Conservation (phyloP, 2,113 vertebrate genomes). For the Piliocolobus tephrosceles region DNA sequence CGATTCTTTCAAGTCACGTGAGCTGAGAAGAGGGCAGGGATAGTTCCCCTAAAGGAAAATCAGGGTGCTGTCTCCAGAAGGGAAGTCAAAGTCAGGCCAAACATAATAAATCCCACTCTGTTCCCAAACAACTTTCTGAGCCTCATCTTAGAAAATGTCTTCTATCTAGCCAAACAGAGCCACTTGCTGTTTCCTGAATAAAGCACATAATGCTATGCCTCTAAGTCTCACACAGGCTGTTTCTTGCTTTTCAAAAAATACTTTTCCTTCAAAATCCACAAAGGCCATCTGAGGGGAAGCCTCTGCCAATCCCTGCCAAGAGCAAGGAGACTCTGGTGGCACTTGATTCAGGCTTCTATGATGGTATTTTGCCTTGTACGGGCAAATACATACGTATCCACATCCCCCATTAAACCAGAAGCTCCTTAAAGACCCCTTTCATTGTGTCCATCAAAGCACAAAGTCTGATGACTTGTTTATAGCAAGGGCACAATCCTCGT, state of each 20-base stretch:
- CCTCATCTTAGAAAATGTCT: background rate
- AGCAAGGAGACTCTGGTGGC: background rate
- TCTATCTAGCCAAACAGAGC: background rate
- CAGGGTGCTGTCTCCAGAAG: background rate
- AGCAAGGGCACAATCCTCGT: background rate
- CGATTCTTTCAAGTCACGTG: background rate
- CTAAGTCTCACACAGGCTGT: background rate
- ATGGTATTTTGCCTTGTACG: background rate
- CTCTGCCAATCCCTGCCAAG: background rate
- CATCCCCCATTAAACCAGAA: background rate
- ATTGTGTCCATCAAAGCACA: background rate
- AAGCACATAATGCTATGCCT: too few species aligned
- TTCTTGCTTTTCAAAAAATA: background rate
- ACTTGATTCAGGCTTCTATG: background rate
- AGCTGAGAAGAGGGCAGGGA: background rate
- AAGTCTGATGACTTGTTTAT: background rate
- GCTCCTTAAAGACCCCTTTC: background rate
- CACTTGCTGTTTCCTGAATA: background rate
- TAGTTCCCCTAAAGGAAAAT: background rate
- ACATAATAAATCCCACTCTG: background rate
- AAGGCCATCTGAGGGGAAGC: background rate
- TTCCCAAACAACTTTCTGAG: background rate
- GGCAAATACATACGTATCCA: background rate
- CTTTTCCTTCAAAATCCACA: slow-evolving; percentile 3
- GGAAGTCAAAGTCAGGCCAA: background rate